These are phyloP conservation scores for Berghia stephanieae DNA, from an alignment of 1,140 invertebrate genomes.

Conservation along the genomic window DNA sequence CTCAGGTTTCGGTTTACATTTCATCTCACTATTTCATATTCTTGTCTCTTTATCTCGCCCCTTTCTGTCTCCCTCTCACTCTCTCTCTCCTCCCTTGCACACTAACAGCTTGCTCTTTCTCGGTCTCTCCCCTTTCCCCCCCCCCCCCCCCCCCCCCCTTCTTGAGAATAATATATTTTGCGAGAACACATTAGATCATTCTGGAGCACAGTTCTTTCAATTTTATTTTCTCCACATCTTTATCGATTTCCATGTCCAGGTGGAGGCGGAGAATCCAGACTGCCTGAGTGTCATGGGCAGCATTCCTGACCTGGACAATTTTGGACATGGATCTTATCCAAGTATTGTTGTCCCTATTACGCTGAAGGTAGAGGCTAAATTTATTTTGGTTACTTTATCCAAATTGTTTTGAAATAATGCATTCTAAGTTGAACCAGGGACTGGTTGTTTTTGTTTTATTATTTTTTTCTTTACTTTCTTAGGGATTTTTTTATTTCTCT, in stretches of 20 bases:
- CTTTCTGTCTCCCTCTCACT: background rate
- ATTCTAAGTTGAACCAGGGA: too few species aligned
- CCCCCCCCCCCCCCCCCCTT: too few species aligned
- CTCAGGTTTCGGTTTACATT: background rate
- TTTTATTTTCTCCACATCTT: too few species aligned
- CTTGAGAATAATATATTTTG: too few species aligned
- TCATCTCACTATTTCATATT: background rate
- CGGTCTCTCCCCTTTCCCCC: background rate
- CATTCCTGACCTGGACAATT: constrained; percentile 16
- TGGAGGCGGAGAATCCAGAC: too few species aligned
- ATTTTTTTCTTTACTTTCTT: too few species aligned
- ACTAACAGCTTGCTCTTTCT: background rate
- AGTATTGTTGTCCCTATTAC: constrained; percentile 27
- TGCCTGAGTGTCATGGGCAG: constrained; percentile 8
- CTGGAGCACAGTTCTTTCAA: too few species aligned
- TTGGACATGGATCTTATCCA: constrained; percentile 9
- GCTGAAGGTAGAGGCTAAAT: constrained; percentile 22
- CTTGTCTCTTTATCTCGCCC: background rate
- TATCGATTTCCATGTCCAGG: too few species aligned
- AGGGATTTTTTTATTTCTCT: too few species aligned
- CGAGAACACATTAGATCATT: too few species aligned
- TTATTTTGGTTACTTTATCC: too few species aligned
- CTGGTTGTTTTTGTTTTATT: background rate
- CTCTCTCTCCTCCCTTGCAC: background rate
- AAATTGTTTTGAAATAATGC: too few species aligned